A percentile compares a stretch with the other conserved stretches of the same genome.
Evolutionary conservation across 2,797 vertebrate genomes (phyloP).

Genomic region (Pangasius macronema): DNA sequence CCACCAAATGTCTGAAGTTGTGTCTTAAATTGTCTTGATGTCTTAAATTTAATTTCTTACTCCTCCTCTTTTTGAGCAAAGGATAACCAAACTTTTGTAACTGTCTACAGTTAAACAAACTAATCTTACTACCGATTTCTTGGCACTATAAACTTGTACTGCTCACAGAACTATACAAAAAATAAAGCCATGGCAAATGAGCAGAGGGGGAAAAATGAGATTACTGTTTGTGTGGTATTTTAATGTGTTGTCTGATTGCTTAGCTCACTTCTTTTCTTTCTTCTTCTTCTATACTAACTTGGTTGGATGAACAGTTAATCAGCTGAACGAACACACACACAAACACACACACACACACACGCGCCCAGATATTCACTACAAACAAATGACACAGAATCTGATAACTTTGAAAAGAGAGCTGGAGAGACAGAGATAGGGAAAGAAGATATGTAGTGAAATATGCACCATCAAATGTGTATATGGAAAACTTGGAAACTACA

Average conservation of each 20-base stretch:
- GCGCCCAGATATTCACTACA: background rate
- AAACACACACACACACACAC: background rate
- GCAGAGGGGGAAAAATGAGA: no score
- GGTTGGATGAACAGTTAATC: background rate
- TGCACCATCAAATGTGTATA: background rate
- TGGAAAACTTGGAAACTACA: background rate
- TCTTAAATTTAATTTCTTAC: no score
- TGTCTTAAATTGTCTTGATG: no score
- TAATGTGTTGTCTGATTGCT: background rate
- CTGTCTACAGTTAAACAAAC: no score
- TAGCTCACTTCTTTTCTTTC: background rate
- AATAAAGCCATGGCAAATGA: no score
- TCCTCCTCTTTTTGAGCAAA: no score
- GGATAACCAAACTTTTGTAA: no score
- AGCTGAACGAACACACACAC: background rate
- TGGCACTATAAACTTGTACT: no score
- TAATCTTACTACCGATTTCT: no score
- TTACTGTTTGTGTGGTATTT: background rate
- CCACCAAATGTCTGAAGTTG: no score
- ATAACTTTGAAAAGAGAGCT: background rate
- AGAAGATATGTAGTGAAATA: background rate
- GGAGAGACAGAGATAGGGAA: background rate
- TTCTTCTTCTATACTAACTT: background rate
- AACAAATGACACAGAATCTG: background rate
- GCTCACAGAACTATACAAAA: no score